Conservation (phyloP, 2,797 vertebrate genomes). For the Helarctos malayanus region DNA sequence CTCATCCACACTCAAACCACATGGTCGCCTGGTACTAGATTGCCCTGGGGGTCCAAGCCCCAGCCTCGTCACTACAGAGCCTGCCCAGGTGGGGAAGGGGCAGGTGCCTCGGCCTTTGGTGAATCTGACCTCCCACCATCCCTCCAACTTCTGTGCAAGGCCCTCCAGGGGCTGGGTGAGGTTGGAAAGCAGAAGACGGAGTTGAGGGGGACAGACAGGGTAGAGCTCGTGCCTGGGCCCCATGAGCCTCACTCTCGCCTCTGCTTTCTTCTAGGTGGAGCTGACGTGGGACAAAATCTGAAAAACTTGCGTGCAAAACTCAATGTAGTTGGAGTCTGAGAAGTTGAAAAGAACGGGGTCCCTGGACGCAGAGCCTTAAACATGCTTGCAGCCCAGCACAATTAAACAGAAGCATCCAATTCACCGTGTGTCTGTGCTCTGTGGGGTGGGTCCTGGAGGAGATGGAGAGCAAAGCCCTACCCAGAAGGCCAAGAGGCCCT, state of each 20-base stretch:
- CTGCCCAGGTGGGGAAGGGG: background rate
- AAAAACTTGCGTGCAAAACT: fast-evolving
- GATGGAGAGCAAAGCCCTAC: background rate
- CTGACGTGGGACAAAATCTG: fast-evolving
- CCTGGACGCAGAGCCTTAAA: background rate
- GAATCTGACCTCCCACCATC: background rate
- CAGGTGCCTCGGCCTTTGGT: background rate
- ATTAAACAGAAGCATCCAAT: constrained; percentile 70
- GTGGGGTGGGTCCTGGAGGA: background rate
- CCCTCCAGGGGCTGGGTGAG: background rate
- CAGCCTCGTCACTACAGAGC: background rate
- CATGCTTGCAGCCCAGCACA: background rate
- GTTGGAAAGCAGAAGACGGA: background rate
- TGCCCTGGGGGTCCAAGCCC: too few relatives aligned
- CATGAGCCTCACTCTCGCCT: background rate
- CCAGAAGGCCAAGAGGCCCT: background rate
- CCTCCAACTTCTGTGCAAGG: background rate
- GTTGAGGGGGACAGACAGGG: background rate
- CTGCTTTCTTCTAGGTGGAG: background rate
- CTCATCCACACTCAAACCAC: background rate
- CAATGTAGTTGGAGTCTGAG: fast-evolving
- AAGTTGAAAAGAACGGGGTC: background rate
- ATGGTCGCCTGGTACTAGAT: background rate
- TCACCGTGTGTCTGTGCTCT: background rate
- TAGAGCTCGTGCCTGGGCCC: background rate